Percentiles rank a stretch among this genome's conserved stretches.
These are phyloP conservation scores for Drosophila rufa DNA, from an alignment of 1,140 invertebrate species.

Conservation along the genomic window DNA sequence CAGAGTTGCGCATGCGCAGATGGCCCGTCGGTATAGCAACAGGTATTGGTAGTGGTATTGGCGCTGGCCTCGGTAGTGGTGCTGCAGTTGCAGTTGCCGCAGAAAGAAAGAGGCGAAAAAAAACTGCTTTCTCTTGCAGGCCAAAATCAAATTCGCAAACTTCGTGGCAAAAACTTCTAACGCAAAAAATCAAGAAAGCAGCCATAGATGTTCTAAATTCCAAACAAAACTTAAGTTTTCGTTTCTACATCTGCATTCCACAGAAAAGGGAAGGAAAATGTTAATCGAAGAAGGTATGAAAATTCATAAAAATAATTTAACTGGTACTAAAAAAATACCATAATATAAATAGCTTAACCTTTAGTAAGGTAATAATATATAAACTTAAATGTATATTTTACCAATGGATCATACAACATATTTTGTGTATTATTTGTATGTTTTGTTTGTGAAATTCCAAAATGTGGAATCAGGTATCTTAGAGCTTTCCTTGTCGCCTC, in stretches of 20 bases:
- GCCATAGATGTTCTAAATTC: slow-evolving; percentile 7
- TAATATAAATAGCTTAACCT: too few relatives aligned
- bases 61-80: slow-evolving; percentile 16
- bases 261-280: not conserved
- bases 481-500: slow-evolving; percentile 42
- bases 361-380: not conserved
- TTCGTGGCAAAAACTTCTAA: slow-evolving; percentile 72
- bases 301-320: too few relatives aligned
- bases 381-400: not conserved
- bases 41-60: slow-evolving; percentile 36
- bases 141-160: slow-evolving; percentile 74
- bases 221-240: not conserved
- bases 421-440: not conserved
- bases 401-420: not conserved
- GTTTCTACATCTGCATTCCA: not conserved
- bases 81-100: slow-evolving; percentile 60
- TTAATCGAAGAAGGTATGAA: not conserved
- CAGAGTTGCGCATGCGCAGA: slow-evolving; percentile 76
- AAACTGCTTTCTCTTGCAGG: slow-evolving; percentile 80
- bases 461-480: slow-evolving; percentile 11
- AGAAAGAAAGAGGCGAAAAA: slow-evolving; percentile 59
- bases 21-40: slow-evolving; percentile 15
- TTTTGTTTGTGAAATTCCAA: not conserved
- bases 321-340: too few relatives aligned
- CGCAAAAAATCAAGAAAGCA: slow-evolving; percentile 27